Evolutionary conservation across 1,140 invertebrate species (phyloP).

Genomic region (Cotesia glomerata): DNA sequence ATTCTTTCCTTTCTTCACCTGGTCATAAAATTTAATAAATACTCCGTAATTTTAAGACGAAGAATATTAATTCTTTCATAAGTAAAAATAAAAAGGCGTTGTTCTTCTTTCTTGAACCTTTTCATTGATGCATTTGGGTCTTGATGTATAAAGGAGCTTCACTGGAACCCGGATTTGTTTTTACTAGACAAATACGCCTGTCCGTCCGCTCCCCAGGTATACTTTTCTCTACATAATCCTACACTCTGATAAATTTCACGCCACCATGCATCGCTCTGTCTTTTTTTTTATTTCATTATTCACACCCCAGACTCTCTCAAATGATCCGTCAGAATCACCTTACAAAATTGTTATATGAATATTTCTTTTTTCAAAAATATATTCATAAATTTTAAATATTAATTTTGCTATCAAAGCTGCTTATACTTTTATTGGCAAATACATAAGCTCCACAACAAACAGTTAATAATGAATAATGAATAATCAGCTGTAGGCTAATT

Average conservation of each 20-base stretch:
- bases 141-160: slow-evolving; percentile 11
- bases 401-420: too few relatives aligned
- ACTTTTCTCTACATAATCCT: not conserved
- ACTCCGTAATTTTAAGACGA: not conserved
- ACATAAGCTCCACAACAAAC: too few relatives aligned
- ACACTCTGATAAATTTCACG: slow-evolving; percentile 17
- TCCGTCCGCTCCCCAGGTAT: slow-evolving; percentile 40
- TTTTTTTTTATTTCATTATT: slow-evolving; percentile 6
- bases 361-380: too few relatives aligned
- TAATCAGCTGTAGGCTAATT: too few relatives aligned
- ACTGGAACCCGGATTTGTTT: slow-evolving; percentile 41
- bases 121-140: slow-evolving; percentile 7
- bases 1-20: not conserved
- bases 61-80: not conserved
- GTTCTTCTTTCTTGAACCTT: not conserved
- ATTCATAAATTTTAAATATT: too few relatives aligned
- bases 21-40: not conserved
- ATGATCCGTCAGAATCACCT: too few relatives aligned
- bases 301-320: slow-evolving; percentile 6
- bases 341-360: too few relatives aligned
- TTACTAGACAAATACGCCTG: slow-evolving; percentile 46
- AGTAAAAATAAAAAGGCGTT: not conserved
- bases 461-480: too few relatives aligned
- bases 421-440: too few relatives aligned
- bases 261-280: not conserved